Percentiles rank a stretch among this genome's conserved stretches.
Evolutionary conservation across 2,888 invertebrate genomes (phyloP).

Genomic region (Hemicrepidius hirtus): DNA sequence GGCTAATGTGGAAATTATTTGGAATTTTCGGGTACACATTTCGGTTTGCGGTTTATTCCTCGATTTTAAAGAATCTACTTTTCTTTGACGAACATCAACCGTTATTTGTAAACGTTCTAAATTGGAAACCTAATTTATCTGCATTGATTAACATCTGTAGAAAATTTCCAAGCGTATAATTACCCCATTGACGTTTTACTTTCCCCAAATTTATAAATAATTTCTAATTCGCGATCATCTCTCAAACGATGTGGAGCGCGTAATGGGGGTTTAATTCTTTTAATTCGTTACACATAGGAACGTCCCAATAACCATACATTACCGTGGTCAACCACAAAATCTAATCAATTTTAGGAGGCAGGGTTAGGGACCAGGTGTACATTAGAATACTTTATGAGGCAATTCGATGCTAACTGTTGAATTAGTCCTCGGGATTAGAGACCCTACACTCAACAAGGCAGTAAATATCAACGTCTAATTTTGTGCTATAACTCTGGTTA

Average conservation of each 20-base stretch:
- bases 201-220: too few relatives aligned
- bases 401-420: constrained; percentile 27
- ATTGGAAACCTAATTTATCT: too few relatives aligned
- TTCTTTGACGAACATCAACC: too few relatives aligned
- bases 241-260: constrained; percentile 15
- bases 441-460: constrained; percentile 2
- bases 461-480: constrained; percentile 33
- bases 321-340: constrained; percentile 29
- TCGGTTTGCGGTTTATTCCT: too few relatives aligned
- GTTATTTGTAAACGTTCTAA: too few relatives aligned
- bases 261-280: constrained; percentile 25
- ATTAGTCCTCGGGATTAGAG: constrained; percentile 29
- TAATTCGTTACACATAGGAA: not conserved
- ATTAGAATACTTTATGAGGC: constrained; percentile 36
- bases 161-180: too few relatives aligned
- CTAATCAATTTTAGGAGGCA: constrained; percentile 25
- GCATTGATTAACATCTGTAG: too few relatives aligned
- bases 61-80: too few relatives aligned
- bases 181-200: too few relatives aligned
- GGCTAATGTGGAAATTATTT: too few relatives aligned
- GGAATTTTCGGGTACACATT: too few relatives aligned
- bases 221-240: not conserved
- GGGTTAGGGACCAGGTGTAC: constrained; percentile 30
- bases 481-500: constrained; percentile 13
- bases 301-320: constrained; percentile 13